phyloP scores from a whole-genome alignment of 2,797 vertebrate species.

The Gallinago nigripennis region DNA sequence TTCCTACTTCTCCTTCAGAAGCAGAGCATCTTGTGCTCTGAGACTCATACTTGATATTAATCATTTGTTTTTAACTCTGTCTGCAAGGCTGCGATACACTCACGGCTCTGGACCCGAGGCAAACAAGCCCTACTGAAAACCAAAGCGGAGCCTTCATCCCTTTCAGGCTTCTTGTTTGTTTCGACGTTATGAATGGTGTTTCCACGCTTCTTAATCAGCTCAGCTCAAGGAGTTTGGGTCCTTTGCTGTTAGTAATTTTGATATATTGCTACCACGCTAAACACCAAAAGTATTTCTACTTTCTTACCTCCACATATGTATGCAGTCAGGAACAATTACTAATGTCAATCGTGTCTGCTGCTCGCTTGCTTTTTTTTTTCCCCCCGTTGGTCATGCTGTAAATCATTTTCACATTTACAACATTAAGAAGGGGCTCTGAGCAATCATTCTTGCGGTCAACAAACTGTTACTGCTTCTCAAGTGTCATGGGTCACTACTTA shows the following conservation, averaged over 20 bases:
- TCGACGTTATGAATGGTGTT: neutral
- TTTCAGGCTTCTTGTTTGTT: neutral
- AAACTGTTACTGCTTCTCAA: constrained; percentile 67
- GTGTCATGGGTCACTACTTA: constrained; percentile 69
- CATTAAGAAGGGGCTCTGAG: constrained; percentile 54
- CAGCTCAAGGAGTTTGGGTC: neutral
- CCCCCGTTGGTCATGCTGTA: constrained; percentile 38
- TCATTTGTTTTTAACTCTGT: neutral
- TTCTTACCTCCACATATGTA: constrained; percentile 53
- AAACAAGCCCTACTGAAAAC: neutral
- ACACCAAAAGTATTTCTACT: constrained; percentile 15
- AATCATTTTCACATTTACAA: constrained; percentile 70
- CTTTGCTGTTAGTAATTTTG: constrained; percentile 43
- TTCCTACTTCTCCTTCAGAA: neutral
- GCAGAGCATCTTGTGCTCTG: neutral
- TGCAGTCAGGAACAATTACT: constrained; percentile 61
- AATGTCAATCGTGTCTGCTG: constrained; percentile 44
- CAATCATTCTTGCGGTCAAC: constrained; percentile 61
- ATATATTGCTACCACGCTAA: constrained; percentile 50
- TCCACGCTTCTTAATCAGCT: neutral
- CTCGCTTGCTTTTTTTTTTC: constrained; percentile 16
- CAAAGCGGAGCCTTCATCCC: neutral
- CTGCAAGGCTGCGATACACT: neutral
- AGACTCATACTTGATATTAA: neutral
- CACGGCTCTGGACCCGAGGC: neutral